Conservation (phyloP, 2,888 invertebrate genomes). For the Lagria hirta region DNA sequence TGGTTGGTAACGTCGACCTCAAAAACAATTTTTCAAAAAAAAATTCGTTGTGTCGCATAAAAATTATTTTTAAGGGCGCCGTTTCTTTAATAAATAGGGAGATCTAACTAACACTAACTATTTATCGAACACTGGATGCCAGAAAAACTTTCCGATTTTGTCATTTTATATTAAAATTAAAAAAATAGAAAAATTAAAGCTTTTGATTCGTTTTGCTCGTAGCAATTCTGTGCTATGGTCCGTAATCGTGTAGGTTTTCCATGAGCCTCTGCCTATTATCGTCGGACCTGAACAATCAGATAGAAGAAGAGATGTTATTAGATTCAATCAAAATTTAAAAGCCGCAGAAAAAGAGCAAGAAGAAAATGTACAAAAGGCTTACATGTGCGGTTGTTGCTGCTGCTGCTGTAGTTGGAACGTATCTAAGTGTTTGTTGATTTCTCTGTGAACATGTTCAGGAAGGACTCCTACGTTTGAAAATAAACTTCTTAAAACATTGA, state of each 20-base stretch:
- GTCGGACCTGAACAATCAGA: constrained; percentile 50
- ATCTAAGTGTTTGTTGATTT: constrained; percentile 67
- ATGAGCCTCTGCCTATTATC: constrained; percentile 52
- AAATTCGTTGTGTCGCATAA: constrained; percentile 30
- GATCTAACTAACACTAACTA: no score
- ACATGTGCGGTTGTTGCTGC: constrained; percentile 46
- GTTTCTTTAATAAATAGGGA: no score
- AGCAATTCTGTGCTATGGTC: constrained; percentile 47
- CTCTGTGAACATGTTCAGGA: constrained; percentile 68
- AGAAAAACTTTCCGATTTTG: no score
- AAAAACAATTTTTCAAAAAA: no score
- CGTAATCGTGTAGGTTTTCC: constrained; percentile 55
- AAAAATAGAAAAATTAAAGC: constrained; percentile 45
- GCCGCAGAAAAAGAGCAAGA: background rate
- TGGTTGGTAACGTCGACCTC: no score
- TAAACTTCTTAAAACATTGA: constrained; percentile 76
- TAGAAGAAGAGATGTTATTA: constrained; percentile 12
- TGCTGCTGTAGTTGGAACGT: constrained; percentile 58
- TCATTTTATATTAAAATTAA: no score
- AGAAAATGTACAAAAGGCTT: constrained; percentile 42
- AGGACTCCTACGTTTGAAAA: constrained; percentile 71
- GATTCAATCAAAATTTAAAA: background rate
- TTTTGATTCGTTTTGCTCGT: constrained; percentile 37
- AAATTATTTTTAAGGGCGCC: constrained; percentile 9
- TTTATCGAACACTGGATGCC: no score